Evolutionary conservation across 2,113 vertebrate genomes (phyloP).

Genomic region (Antechinus stuartii): DNA sequence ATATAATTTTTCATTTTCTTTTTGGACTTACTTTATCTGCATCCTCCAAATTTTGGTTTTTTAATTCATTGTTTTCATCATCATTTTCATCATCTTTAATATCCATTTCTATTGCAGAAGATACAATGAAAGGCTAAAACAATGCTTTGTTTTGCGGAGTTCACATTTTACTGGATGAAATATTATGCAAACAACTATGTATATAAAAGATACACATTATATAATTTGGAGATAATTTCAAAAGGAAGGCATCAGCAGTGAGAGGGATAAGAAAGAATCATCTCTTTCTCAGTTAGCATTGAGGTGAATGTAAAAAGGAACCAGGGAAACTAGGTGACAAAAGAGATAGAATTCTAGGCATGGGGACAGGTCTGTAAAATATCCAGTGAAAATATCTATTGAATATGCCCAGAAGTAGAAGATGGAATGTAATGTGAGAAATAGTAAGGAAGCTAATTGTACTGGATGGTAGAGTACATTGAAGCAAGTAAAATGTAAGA

Average conservation of each 20-base stretch:
- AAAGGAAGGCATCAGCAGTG: not conserved
- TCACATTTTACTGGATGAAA: not conserved
- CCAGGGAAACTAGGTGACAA: too few species aligned
- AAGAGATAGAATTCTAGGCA: not conserved
- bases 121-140: not conserved
- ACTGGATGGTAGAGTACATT: not conserved
- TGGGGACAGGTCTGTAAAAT: not conserved
- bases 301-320: too few species aligned
- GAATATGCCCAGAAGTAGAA: not conserved
- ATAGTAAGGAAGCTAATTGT: not conserved
- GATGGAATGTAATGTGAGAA: not conserved
- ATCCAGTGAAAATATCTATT: not conserved
- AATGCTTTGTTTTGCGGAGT: not conserved
- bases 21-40: not conserved
- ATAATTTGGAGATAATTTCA: not conserved
- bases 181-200: not conserved
- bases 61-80: not conserved
- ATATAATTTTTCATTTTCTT: not conserved
- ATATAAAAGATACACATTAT: not conserved
- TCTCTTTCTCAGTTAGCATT: too few species aligned
- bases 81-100: not conserved
- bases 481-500: not conserved
- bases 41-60: not conserved
- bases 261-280: not conserved
- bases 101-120: not conserved